Evolutionary conservation across 2,797 vertebrate genomes (phyloP).

Genomic region (Fringilla coelebs): DNA sequence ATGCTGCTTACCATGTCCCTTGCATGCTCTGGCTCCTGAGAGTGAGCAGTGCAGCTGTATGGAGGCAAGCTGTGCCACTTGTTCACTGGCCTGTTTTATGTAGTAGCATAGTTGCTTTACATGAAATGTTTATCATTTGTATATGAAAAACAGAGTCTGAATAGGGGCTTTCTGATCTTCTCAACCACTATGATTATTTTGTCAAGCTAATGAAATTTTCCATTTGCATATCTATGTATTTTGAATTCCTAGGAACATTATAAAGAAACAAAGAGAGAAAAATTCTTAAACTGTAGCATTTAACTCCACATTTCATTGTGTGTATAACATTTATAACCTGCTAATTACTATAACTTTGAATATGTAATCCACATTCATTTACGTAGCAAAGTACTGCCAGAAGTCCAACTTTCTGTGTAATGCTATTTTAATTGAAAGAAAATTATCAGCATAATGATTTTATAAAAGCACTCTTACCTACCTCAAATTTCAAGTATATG

Average conservation of each 20-base stretch:
- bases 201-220: background rate
- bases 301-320: background rate
- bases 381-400: rapidly evolving
- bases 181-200: background rate
- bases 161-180: background rate
- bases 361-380: background rate
- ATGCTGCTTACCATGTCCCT: background rate
- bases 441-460: background rate
- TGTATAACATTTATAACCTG: background rate
- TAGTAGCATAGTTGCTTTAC: background rate
- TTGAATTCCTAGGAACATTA: background rate
- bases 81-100: background rate
- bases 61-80: background rate
- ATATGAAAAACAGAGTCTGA: background rate
- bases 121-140: background rate
- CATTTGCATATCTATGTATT: background rate
- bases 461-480: background rate
- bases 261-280: background rate
- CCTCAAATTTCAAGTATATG: background rate
- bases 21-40: background rate
- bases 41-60: background rate
- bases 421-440: background rate
- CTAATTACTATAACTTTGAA: background rate
- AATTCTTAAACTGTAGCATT: background rate
- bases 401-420: background rate